Percentiles rank a stretch among this genome's conserved stretches.
These are phyloP conservation scores for Cheilosia variabilis DNA, from an alignment of 2,888 invertebrate genomes.

Conservation along the genomic window DNA sequence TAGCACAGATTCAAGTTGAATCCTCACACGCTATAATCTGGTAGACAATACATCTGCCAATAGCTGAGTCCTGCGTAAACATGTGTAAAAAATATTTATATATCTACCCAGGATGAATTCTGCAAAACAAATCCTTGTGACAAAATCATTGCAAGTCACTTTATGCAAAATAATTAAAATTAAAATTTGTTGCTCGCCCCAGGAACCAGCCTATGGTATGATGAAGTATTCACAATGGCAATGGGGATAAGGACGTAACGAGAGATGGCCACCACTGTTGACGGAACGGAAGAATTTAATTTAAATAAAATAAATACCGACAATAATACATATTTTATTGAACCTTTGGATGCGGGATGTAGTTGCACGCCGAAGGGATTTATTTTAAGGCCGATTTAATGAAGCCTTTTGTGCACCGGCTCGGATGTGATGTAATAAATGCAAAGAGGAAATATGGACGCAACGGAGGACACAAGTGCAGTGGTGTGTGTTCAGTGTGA, in stretches of 20 bases:
- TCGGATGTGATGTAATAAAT: conserved; percentile 49
- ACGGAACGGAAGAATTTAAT: conserved; percentile 39
- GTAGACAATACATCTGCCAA: background rate
- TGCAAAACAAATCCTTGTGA: conserved; percentile 29
- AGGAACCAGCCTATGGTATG: background rate
- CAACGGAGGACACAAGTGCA: conserved; percentile 31
- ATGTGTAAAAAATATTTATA: background rate
- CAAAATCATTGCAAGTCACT: conserved; percentile 50
- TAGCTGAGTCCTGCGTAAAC: conserved; percentile 6
- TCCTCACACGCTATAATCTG: conserved; percentile 8
- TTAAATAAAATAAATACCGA: conserved; percentile 37
- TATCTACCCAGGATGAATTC: conserved; percentile 4
- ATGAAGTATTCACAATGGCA: conserved; percentile 21
- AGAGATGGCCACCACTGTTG: background rate
- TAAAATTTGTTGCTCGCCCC: background rate
- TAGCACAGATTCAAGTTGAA: conserved; percentile 38
- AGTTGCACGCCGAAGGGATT: background rate
- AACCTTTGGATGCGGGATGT: background rate
- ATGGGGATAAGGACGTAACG: background rate
- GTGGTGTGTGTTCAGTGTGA: background rate
- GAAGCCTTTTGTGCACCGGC: conserved; percentile 46
- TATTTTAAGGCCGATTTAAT: conserved; percentile 29
- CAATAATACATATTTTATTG: conserved; percentile 39
- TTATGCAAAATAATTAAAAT: conserved; percentile 21
- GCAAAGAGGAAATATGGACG: conserved; percentile 32